Evolutionary conservation across 2,113 vertebrate genomes (phyloP).

Genomic region (Gallinago paraguaiae): DNA sequence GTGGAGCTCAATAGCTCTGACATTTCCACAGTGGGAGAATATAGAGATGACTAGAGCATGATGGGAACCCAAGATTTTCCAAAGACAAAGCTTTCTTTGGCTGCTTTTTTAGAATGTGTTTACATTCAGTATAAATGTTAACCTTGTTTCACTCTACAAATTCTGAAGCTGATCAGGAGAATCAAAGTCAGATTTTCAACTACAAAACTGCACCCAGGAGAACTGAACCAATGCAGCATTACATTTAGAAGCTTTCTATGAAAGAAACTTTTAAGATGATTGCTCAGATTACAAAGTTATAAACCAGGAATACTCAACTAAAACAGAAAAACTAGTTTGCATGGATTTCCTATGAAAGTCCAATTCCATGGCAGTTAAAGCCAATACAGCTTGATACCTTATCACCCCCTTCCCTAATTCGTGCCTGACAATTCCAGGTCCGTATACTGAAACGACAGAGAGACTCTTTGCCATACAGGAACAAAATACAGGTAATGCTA

Average conservation of each 20-base stretch:
- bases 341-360: background rate
- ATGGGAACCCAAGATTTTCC: background rate
- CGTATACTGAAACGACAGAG: background rate
- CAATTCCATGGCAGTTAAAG: background rate
- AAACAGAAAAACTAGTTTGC: background rate
- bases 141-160: background rate
- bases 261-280: background rate
- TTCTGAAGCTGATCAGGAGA: background rate
- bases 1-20: background rate
- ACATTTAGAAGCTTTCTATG: background rate
- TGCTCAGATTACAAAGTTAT: background rate
- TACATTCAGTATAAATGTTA: background rate
- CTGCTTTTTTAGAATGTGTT: background rate
- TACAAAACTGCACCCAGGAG: background rate
- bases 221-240: background rate
- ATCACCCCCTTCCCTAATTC: background rate
- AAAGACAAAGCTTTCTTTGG: background rate
- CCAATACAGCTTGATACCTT: background rate
- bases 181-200: background rate
- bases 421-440: accelerated
- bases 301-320: background rate
- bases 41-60: background rate
- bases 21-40: background rate
- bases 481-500: background rate
- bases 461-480: background rate